phyloP scores from a whole-genome alignment of 2,888 invertebrate genomes.

The Gari tellinella region DNA sequence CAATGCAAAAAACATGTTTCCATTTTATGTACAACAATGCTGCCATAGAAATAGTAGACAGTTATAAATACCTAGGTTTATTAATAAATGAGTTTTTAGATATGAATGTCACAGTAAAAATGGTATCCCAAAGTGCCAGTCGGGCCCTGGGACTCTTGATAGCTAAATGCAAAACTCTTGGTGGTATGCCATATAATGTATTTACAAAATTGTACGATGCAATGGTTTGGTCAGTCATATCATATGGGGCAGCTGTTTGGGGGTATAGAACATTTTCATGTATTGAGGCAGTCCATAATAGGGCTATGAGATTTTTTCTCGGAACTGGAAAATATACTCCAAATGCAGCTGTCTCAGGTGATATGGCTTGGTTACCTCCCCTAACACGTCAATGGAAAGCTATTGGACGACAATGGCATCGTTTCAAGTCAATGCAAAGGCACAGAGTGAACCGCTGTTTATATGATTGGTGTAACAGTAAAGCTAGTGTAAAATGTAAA shows the following conservation, averaged over 20 bases:
- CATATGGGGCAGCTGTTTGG: constrained; percentile 1
- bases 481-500: too few species aligned
- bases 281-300: constrained; percentile 32
- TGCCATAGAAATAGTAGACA: constrained; percentile 15
- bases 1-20: too few species aligned
- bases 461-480: too few species aligned
- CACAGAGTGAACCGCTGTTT: constrained; percentile 6
- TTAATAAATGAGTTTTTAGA: constrained; percentile 22
- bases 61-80: constrained; percentile 29
- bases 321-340: too few species aligned
- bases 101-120: constrained; percentile 17
- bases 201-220: constrained; percentile 15
- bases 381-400: constrained; percentile 23
- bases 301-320: constrained; percentile 3
- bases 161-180: constrained; percentile 3
- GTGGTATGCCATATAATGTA: constrained; percentile 14
- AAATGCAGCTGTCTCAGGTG: constrained; percentile 29
- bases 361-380: constrained; percentile 35
- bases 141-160: constrained; percentile 16
- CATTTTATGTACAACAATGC: too few species aligned
- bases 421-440: neutral
- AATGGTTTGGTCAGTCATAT: constrained; percentile 5
- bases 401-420: neutral
- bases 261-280: constrained; percentile 29
- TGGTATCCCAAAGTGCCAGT: constrained; percentile 11